These are phyloP conservation scores for Eupithecia centaureata DNA, from an alignment of 2,888 invertebrate species.

Conservation along the genomic window DNA sequence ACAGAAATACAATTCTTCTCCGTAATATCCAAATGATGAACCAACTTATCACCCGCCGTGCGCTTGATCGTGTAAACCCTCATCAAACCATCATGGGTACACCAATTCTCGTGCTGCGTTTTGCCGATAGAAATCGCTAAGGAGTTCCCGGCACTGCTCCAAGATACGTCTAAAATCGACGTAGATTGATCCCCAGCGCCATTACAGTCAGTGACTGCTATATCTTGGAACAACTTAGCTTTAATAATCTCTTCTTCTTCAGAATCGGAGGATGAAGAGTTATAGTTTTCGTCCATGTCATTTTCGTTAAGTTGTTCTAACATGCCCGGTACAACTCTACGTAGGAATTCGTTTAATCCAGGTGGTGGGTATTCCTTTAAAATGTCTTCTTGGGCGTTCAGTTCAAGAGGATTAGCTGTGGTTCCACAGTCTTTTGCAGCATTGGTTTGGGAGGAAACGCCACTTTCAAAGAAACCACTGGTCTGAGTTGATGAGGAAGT, in stretches of 20 bases:
- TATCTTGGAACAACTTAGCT: constrained; percentile 67
- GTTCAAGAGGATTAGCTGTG: constrained; percentile 55
- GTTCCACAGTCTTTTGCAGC: constrained; percentile 57
- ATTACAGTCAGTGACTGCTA: constrained; percentile 53
- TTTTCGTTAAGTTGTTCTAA: constrained; percentile 68
- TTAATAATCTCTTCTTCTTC: constrained; percentile 67
- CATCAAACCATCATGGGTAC: constrained; percentile 67
- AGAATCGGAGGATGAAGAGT: constrained; percentile 67
- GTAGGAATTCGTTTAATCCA: constrained; percentile 69
- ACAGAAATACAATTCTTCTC: constrained; percentile 72
- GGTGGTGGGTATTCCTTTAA: constrained; percentile 62
- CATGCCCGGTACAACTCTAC: constrained; percentile 68
- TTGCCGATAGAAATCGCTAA: constrained; percentile 68
- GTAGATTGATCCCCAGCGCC: constrained; percentile 65
- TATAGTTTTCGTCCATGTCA: constrained; percentile 49
- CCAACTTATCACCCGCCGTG: constrained; percentile 78
- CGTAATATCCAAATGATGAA: constrained; percentile 60
- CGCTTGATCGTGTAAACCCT: constrained; percentile 65
- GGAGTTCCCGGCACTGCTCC: constrained; percentile 71
- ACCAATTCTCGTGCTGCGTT: constrained; percentile 70
- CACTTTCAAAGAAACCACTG: constrained; percentile 57
- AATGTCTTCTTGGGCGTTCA: constrained; percentile 55
- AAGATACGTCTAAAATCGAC: constrained; percentile 62
- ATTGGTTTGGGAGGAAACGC: constrained; percentile 61
- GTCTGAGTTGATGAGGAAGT: constrained; percentile 64